Conservation (phyloP, 2,797 vertebrate genomes). For the Lagocephalus sceleratus region DNA sequence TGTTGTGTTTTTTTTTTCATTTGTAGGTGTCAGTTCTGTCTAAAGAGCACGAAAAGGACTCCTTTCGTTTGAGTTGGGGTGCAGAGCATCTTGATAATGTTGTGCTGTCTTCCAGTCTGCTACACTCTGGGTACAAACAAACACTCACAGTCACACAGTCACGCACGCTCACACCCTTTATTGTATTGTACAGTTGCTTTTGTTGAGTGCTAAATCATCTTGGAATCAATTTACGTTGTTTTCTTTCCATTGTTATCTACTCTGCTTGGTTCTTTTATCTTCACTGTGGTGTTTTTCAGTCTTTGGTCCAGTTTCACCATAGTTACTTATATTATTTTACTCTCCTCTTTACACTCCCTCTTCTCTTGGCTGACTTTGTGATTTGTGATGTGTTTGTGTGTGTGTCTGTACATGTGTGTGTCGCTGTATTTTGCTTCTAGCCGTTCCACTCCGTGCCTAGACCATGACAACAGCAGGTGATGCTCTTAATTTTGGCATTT, state of each 20-base stretch:
- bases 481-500: slow-evolving; percentile 73
- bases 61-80: slow-evolving; percentile 93
- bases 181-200: slow-evolving; percentile 4
- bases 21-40: slow-evolving; percentile 85
- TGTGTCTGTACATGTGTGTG: slow-evolving; percentile 29
- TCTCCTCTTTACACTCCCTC: slow-evolving; percentile 40
- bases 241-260: slow-evolving; percentile 18
- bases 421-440: slow-evolving; percentile 89
- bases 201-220: slow-evolving; percentile 23
- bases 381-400: slow-evolving; percentile 68
- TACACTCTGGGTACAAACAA: slow-evolving; percentile 89
- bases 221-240: slow-evolving; percentile 25
- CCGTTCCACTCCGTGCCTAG: slow-evolving; percentile 93
- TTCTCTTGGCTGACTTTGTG: slow-evolving; percentile 72
- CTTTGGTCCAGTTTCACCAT: slow-evolving; percentile 37
- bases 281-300: slow-evolving; percentile 37
- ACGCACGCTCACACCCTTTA: slow-evolving; percentile 4
- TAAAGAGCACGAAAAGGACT: slow-evolving; percentile 86
- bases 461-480: slow-evolving; percentile 99
- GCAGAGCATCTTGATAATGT: slow-evolving; percentile 95
- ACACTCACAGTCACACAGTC: slow-evolving; percentile 9
- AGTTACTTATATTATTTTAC: slow-evolving; percentile 38
- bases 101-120: slow-evolving; percentile 89
- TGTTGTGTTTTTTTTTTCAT: slow-evolving; percentile 40
- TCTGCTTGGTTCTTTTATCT: slow-evolving; percentile 12